Base-by-base conservation (phyloP, 1,140 invertebrate genomes). In the Probaryconus sp. region DNA sequence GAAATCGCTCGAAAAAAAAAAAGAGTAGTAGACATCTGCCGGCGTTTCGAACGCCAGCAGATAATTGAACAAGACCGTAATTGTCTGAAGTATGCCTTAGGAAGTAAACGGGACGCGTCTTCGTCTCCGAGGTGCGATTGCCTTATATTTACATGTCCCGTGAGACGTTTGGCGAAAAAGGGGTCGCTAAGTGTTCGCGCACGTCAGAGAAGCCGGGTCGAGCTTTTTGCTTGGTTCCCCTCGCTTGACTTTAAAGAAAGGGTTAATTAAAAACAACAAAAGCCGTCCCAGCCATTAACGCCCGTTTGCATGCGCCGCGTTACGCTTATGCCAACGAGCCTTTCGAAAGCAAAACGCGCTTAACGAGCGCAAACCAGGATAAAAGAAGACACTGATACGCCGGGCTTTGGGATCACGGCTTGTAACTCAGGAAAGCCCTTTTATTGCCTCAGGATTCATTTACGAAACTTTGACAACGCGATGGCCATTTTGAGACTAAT, bases 221-320 rank as follows among this genome's bases (percentile, higher is more conserved):
- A 11, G 18, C 56, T 38, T 55, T 67, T 73, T 85, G 82, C 79
- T 80, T 75, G 77, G 79, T 48, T 84, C 81, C 81, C 82, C 64
- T 70, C 61, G 81, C 77, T 48, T 78, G 81, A 83, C 85, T 85
- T 85, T 78, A 83, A 88, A 87, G 85, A 87, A 88, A 87, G 87
- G 87, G 87, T 88, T 87, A 87, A 88, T 87, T 87, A 88, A 88
- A 87, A 88, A 88, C 81, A 88, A 87, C 85, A 87, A 88, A 88
- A 87, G 87, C 85, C 79, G 85, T 86, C 78, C 81, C 76, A 73
- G 82, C 84, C 81, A 87, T 88, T 88, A 88, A 84, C 85, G 84
- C 79, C 82, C 82, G 87, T 88, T 88, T 87, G 85, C 87, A 87
- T 88, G 86, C 87, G 81, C 80, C 67, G 58, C 83, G 75, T 86